Evolutionary conservation across 2,888 invertebrate genomes (phyloP).

Genomic region (Limnephilus auricula): DNA sequence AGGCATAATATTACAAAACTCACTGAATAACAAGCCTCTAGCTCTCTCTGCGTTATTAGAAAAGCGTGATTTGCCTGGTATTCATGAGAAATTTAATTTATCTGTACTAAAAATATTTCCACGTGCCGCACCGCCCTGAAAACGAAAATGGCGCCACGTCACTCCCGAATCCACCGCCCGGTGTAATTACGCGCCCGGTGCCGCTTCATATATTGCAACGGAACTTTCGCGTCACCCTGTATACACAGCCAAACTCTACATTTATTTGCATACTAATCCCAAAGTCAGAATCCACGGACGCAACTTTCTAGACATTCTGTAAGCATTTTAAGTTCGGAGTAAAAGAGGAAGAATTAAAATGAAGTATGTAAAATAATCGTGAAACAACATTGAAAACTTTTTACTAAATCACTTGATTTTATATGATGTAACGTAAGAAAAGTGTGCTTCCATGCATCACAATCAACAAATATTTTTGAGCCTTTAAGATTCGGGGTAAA

Average conservation of each 20-base stretch:
- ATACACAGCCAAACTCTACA: conserved; percentile 26
- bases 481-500: neutral
- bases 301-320: neutral
- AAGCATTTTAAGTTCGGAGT: neutral
- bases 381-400: neutral
- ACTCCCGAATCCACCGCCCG: neutral
- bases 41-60: neutral
- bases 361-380: neutral
- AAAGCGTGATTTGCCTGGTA: neutral
- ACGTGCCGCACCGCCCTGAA: neutral
- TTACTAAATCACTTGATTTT: neutral
- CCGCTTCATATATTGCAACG: conserved; percentile 30
- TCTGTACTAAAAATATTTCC: neutral
- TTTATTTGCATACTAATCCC: conserved; percentile 42
- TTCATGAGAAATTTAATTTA: neutral
- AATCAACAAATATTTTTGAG: neutral
- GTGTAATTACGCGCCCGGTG: conserved; percentile 25
- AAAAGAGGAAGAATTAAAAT: neutral
- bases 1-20: neutral
- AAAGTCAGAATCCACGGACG: neutral
- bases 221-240: conserved; percentile 24
- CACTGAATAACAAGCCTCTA: neutral
- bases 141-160: conserved; percentile 23
- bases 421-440: neutral
- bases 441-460: neutral